Conservation (phyloP, 2,113 vertebrate genomes). For the Callocephalon fimbriatum region DNA sequence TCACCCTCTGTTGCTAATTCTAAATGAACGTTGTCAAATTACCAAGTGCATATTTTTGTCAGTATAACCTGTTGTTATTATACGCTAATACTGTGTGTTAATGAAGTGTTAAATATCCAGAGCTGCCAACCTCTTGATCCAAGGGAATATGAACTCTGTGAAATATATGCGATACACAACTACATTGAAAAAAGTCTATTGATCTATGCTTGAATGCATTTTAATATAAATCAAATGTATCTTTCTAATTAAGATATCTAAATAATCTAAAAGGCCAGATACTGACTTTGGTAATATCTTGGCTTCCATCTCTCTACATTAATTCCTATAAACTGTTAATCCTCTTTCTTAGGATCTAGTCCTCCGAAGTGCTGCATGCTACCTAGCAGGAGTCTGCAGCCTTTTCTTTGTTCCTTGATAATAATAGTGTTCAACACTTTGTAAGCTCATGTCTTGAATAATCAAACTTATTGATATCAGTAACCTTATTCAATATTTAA, state of each 20-base stretch:
- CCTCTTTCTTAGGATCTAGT: neutral
- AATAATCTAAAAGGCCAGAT: neutral
- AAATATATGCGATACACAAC: neutral
- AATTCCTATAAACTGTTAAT: neutral
- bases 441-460: conserved; percentile 48
- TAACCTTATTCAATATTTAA: conserved; percentile 70
- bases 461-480: conserved; percentile 52
- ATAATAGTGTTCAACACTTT: neutral
- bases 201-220: neutral
- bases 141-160: neutral
- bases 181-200: neutral
- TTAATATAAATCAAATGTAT: neutral
- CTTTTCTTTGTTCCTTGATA: neutral
- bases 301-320: rapidly evolving
- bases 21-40: conserved; percentile 19
- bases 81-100: neutral
- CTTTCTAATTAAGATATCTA: neutral
- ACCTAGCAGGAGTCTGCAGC: neutral
- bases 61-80: conserved; percentile 3
- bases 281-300: neutral
- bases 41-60: neutral
- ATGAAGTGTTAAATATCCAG: conserved; percentile 43
- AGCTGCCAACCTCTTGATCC: neutral
- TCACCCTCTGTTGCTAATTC: neutral
- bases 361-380: neutral